Conservation (phyloP, 2,888 invertebrate genomes). For the Acanthosepion lycidas region DNA sequence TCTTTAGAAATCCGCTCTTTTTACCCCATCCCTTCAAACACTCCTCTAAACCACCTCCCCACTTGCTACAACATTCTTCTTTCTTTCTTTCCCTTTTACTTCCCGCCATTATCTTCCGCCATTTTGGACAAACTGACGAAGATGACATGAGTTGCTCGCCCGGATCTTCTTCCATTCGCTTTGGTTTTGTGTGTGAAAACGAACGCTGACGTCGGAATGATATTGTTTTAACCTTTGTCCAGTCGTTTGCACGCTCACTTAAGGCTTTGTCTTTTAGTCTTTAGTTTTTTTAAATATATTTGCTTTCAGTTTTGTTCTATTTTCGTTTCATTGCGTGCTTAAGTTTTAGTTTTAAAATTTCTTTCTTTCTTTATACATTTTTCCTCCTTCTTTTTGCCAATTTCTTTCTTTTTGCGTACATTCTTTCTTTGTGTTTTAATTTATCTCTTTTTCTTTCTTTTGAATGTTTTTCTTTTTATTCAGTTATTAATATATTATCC, state of each 20-base stretch:
- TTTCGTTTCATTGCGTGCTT: not conserved
- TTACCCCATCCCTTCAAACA: not conserved
- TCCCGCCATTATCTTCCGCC: not conserved
- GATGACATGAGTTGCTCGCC: not conserved
- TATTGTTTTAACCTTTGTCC: not conserved
- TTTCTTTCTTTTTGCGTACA: not conserved
- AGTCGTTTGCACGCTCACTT: not conserved
- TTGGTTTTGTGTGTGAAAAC: not conserved
- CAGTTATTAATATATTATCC: not conserved
- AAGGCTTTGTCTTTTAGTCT: not conserved
- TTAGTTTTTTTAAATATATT: not conserved
- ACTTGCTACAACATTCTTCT: no score
- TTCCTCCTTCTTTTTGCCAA: not conserved
- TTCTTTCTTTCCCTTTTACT: not conserved
- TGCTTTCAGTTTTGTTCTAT: not conserved
- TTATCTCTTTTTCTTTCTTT: not conserved
- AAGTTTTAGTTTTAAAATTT: not conserved
- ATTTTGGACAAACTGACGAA: not conserved
- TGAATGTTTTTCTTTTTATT: not conserved
- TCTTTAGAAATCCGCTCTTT: not conserved
- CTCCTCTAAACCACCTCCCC: not conserved
- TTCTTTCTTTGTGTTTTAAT: not conserved
- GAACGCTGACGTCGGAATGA: not conserved
- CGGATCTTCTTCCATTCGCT: not conserved
- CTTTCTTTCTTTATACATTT: not conserved